Conservation (phyloP, 2,113 vertebrate genomes). For the Catharus bicknelli region DNA sequence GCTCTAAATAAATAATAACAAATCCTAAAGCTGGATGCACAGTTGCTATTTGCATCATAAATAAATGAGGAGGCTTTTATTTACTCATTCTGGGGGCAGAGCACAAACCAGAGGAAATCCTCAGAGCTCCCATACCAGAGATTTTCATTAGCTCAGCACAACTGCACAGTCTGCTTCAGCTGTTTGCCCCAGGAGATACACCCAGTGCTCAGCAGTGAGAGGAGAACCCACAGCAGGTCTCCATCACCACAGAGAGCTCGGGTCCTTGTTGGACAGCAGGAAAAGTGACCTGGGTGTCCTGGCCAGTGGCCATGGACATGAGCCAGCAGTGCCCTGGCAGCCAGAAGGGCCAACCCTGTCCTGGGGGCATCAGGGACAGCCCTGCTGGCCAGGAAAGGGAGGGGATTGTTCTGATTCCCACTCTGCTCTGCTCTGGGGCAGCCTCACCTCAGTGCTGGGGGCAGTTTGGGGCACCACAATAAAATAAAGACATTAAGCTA, state of each 20-base stretch:
- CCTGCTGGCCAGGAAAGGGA: background rate
- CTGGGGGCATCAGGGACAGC: background rate
- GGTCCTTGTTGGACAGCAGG: background rate
- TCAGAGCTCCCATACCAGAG: background rate
- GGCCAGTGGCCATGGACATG: background rate
- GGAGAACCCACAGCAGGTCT: background rate
- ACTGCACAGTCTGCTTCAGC: background rate
- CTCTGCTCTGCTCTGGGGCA: rapidly evolving
- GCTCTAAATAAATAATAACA: constrained; percentile 85
- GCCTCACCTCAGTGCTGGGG: background rate
- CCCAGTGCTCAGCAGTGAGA: background rate
- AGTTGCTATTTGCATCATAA: constrained; percentile 82
- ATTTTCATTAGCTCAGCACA: background rate
- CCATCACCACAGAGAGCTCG: rapidly evolving
- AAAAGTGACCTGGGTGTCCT: background rate
- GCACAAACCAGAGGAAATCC: background rate
- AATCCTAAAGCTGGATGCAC: constrained; percentile 74
- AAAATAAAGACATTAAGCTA: background rate
- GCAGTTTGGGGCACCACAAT: background rate
- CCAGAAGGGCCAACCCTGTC: background rate
- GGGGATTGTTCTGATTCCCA: background rate
- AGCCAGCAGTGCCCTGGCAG: background rate
- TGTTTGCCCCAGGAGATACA: background rate
- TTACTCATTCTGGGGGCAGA: constrained; percentile 66
- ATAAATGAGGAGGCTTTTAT: constrained; percentile 84